Evolutionary conservation across 2,888 invertebrate genomes (phyloP).

Genomic region (Cheilosia variabilis): DNA sequence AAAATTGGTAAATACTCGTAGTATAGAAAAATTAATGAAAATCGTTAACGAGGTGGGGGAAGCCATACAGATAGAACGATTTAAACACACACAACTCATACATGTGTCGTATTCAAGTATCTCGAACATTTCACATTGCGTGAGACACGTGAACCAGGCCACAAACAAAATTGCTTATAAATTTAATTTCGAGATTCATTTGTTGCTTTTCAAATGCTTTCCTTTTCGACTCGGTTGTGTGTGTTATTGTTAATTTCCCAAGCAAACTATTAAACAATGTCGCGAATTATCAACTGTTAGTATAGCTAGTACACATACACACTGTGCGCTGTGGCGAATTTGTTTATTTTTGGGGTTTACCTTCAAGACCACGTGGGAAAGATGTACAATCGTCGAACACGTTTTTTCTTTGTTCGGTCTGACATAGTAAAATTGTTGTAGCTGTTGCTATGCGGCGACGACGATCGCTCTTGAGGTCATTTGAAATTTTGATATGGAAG

Average conservation of each 20-base stretch:
- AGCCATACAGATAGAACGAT: neutral
- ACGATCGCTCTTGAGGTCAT: constrained; percentile 47
- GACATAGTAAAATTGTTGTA: constrained; percentile 6
- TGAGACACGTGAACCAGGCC: too few species aligned
- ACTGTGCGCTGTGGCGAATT: too few species aligned
- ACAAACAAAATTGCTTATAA: too few species aligned
- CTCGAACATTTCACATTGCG: too few species aligned
- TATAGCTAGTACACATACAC: too few species aligned
- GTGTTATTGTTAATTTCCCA: too few species aligned
- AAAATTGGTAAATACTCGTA: constrained; percentile 2
- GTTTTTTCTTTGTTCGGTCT: constrained; percentile 23
- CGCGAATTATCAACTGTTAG: too few species aligned
- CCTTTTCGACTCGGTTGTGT: too few species aligned
- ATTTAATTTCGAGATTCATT: too few species aligned
- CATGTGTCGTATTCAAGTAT: neutral
- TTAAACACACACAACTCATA: neutral
- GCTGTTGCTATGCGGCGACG: constrained; percentile 55
- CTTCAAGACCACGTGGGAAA: constrained; percentile 48
- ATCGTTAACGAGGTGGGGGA: constrained; percentile 1
- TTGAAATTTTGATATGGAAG: constrained; percentile 40
- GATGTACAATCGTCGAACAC: constrained; percentile 33
- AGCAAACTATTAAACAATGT: too few species aligned
- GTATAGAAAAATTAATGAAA: constrained; percentile 36
- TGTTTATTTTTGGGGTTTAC: constrained; percentile 17
- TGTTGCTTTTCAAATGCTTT: too few species aligned